Evolutionary conservation across 2,888 invertebrate species (phyloP), one percentile per base, ranked within the genome.

Genomic region (Orthosia gothica): DNA sequence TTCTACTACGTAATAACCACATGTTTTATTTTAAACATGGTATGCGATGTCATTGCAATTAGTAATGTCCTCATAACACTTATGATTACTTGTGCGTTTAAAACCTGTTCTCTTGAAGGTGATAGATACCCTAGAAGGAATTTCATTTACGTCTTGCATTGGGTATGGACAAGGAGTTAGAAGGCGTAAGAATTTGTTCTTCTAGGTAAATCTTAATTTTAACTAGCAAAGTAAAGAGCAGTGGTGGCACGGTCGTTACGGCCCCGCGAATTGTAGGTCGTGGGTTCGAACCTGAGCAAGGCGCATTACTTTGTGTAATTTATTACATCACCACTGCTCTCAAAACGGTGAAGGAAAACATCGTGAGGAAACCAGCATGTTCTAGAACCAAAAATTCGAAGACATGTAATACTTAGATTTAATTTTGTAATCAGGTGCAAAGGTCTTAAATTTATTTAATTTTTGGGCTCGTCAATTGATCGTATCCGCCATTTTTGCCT

Each of bases 101-200:
- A 89, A 93, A 94, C 95, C 92, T 82, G 94, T 93, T 92, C 83
- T 65, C 85, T 85, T 81, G 90, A 92, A 93, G 91, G 92, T 90
- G 88, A 92, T 88, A 89, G 80, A n/a, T n/a, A n/a, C n/a, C 83
- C 86, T 87, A 83, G 79, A 82, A 76, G 88, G 89, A 86, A 90
- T 87, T 87, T 86, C 62, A 87, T 87, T 82, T 82, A 89, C 84
- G 82, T 84, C 71, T 52, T 68, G 63, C 59, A 57, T 57, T 50
- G 18, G 50, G 49, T 59, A 23, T 57, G 65, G 58, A 59, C 65
- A 63, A 69, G 74, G 74, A 81, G 78, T 20, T 78, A 65, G 45
- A 16, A 78, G 13, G 32, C 40, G 16, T 45, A 13, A 16, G 16
- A 49, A 50, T 78, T 50, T 58, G 16, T 18, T 47, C 11, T n/a